Percentiles rank a stretch among this genome's conserved stretches.
These are phyloP conservation scores for Poeciliopsis presidionis DNA, from an alignment of 2,797 vertebrate species.

Conservation along the genomic window DNA sequence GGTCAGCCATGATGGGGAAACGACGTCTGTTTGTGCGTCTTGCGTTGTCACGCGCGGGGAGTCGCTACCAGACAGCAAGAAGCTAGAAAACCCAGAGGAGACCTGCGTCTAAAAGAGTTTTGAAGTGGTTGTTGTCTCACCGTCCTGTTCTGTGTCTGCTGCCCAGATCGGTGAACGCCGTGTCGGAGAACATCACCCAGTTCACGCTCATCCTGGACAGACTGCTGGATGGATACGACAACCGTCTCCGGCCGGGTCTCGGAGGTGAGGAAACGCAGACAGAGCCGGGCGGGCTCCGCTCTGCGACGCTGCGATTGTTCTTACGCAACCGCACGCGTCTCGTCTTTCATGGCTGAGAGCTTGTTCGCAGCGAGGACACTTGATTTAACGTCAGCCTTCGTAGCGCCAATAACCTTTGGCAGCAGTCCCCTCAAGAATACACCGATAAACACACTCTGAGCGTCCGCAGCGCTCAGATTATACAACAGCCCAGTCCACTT, in stretches of 20 bases:
- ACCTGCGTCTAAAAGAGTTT: constrained; percentile 26
- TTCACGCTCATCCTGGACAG: constrained; percentile 98
- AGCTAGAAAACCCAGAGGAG: constrained; percentile 25
- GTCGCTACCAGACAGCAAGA: constrained; percentile 34
- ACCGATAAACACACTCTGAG: constrained; percentile 43
- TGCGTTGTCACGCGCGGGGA: constrained; percentile 41
- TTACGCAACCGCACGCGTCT: constrained; percentile 16
- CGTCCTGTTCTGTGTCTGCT: constrained; percentile 46
- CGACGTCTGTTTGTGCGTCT: constrained; percentile 29
- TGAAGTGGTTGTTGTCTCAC: constrained; percentile 22
- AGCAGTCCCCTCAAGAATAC: constrained; percentile 46
- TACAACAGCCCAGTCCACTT: constrained; percentile 43
- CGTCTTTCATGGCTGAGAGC: constrained; percentile 35
- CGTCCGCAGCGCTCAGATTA: constrained; percentile 50
- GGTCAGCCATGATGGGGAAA: constrained; percentile 59
- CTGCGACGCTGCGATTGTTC: background rate
- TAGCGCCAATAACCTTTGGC: constrained; percentile 48
- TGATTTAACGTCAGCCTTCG: constrained; percentile 52
- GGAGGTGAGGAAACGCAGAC: constrained; percentile 85
- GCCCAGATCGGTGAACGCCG: constrained; percentile 86
- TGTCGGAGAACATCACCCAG: constrained; percentile 92
- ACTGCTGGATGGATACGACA: constrained; percentile 97
- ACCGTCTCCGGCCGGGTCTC: constrained; percentile 95
- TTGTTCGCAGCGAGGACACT: constrained; percentile 51
- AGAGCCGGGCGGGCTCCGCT: background rate